Base-by-base conservation (phyloP, 2,113 vertebrate genomes). In the Ranitomeya variabilis region DNA sequence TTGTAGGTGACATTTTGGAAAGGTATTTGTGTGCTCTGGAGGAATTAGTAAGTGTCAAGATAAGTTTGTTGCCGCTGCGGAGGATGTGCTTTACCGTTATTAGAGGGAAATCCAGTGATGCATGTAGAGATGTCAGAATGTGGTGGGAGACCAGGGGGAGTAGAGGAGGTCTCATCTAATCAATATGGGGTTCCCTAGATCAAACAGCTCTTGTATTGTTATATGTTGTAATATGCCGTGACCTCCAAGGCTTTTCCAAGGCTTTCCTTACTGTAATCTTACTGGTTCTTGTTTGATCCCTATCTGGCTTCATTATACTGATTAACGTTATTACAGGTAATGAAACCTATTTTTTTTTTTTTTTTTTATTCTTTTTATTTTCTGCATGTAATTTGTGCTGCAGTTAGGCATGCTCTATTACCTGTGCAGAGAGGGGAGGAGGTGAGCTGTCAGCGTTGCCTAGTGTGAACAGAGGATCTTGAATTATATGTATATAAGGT, bases 1-100 rank as follows among this genome's bases (percentile, higher is more conserved):
- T 74, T 45, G 69, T 71, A 31, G 71, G 71, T 74, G 71, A 45
- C 71, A 45, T 45, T 45, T 74, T 45, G 71, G 71, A 45, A 74
- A 74, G 31, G 26, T 74, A 74, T 74, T 31, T 74, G 31, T 15
- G 18, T 74, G 71, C 31, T 74, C 15, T 1, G 31, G 71, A 74
- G 31, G 71, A 8, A 45, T 74, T 45, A 74, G 71, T 6, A 74
- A 69, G n/a, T 74, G 71, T 74, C 71, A 37, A 15, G 31, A 74
- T 37, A 74, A 73, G 45, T 74, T 31, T 74, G 26, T 18, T 74
- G 7, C 31, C 26, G 8, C 4, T 37, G 71, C 45, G 71, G 71
- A 37, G 31, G 31, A 74, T 45, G 31, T 37, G 71, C 16, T 74
- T 16, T 31, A 6, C 21, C 71, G 45, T 74, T 74, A 74, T 45